Percentiles rank a stretch among this genome's conserved stretches.
Conservation (phyloP, 1,140 invertebrate species). For the Limonius californicus region DNA sequence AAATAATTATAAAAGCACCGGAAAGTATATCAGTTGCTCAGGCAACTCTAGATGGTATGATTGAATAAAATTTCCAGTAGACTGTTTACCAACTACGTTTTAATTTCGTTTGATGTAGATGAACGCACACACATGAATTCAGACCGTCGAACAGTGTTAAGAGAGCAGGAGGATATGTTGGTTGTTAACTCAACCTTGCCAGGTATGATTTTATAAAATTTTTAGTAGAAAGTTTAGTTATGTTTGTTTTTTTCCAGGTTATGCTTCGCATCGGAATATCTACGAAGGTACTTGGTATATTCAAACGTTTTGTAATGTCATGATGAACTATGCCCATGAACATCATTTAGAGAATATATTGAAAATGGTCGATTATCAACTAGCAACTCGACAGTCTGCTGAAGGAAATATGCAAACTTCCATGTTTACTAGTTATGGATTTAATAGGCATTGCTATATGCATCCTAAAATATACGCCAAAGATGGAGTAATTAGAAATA, state of each 20-base stretch:
- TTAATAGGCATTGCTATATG: constrained; percentile 55
- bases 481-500: not conserved
- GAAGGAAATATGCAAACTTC: constrained; percentile 52
- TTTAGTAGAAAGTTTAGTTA: too few relatives aligned
- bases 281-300: constrained; percentile 68
- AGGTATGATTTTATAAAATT: constrained; percentile 40
- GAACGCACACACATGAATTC: constrained; percentile 14
- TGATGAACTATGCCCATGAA: constrained; percentile 61
- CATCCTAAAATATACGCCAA: constrained; percentile 53
- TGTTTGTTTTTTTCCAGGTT: constrained; percentile 46
- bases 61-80: too few relatives aligned
- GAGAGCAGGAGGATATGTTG: constrained; percentile 60
- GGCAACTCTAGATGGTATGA: too few relatives aligned
- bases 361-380: constrained; percentile 52
- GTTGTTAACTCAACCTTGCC: constrained; percentile 64
- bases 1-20: too few relatives aligned
- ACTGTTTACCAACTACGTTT: too few relatives aligned
- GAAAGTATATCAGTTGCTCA: too few relatives aligned
- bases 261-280: constrained; percentile 59
- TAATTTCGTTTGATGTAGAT: too few relatives aligned
- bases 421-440: constrained; percentile 51
- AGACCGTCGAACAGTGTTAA: constrained; percentile 22
- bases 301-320: constrained; percentile 64
- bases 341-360: constrained; percentile 61
- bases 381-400: constrained; percentile 40